Evolutionary conservation across 2,113 vertebrate genomes (phyloP).

Genomic region (Scophthalmus maximus): DNA sequence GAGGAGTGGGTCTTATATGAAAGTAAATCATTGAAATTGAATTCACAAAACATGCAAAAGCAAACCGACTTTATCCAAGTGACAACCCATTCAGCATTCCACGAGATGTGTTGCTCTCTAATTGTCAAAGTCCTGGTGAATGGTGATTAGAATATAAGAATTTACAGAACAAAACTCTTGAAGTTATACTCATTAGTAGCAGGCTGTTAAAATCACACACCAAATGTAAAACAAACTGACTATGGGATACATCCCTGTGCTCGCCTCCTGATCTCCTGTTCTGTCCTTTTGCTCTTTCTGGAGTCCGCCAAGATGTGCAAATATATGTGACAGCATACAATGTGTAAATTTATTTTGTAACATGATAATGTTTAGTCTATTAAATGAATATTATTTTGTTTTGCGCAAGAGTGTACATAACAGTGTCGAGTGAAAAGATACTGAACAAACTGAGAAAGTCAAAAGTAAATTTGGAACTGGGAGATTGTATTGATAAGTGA

Average conservation of each 20-base stretch:
- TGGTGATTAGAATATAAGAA: slow-evolving; percentile 39
- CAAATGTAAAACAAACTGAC: slow-evolving; percentile 24
- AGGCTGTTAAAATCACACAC: slow-evolving; percentile 56
- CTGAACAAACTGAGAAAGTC: neutral
- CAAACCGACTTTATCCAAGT: neutral
- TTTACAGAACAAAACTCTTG: slow-evolving; percentile 45
- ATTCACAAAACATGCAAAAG: slow-evolving; percentile 63
- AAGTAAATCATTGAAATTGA: slow-evolving; percentile 52
- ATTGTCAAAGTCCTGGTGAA: no score
- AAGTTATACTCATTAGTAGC: slow-evolving; percentile 33
- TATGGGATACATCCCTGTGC: slow-evolving; percentile 39
- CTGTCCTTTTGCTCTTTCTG: slow-evolving; percentile 72
- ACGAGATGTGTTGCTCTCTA: no score
- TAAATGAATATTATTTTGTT: no score
- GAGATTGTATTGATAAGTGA: neutral
- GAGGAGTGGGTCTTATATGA: slow-evolving; percentile 59
- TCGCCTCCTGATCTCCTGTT: slow-evolving; percentile 55
- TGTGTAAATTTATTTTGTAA: no score
- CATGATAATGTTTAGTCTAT: no score
- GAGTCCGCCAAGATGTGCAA: slow-evolving; percentile 54
- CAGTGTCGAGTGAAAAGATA: neutral
- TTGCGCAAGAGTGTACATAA: no score
- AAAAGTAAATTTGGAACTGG: neutral
- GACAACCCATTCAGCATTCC: slow-evolving; percentile 48
- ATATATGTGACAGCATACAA: neutral